Conservation (phyloP, 2,888 invertebrate species). For the Parnassius mnemosyne region DNA sequence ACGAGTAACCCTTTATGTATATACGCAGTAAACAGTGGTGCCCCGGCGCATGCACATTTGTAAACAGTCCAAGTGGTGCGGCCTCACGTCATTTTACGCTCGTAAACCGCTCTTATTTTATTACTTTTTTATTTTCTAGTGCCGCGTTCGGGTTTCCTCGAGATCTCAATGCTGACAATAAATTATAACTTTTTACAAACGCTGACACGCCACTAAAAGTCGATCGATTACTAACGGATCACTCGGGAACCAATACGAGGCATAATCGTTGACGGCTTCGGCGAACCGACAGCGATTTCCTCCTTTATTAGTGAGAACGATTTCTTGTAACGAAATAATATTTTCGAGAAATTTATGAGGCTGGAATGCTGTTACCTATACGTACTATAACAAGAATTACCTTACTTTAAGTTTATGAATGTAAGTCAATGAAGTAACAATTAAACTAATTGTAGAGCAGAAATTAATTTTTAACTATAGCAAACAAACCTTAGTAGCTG, state of each 20-base stretch:
- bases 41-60: slow-evolving; percentile 53
- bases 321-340: slow-evolving; percentile 51
- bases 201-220: slow-evolving; percentile 79
- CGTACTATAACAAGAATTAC: background rate
- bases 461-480: too few species aligned
- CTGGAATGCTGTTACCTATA: background rate
- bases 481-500: too few species aligned
- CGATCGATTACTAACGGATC: slow-evolving; percentile 81
- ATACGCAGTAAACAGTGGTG: slow-evolving; percentile 39
- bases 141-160: slow-evolving; percentile 74
- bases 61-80: slow-evolving; percentile 63
- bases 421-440: too few species aligned
- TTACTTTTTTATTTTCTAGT: slow-evolving; percentile 79
- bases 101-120: slow-evolving; percentile 77
- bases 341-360: slow-evolving; percentile 43
- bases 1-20: slow-evolving; percentile 58
- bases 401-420: background rate
- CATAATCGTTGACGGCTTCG: slow-evolving; percentile 72
- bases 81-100: slow-evolving; percentile 76
- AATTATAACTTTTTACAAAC: slow-evolving; percentile 78
- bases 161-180: slow-evolving; percentile 77
- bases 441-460: too few species aligned
- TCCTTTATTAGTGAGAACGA: slow-evolving; percentile 72
- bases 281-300: slow-evolving; percentile 72
- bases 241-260: slow-evolving; percentile 73